Evolutionary conservation across 1,140 invertebrate species (phyloP), one percentile per base, ranked within the genome.

Genomic region (Rhysida immarginata): DNA sequence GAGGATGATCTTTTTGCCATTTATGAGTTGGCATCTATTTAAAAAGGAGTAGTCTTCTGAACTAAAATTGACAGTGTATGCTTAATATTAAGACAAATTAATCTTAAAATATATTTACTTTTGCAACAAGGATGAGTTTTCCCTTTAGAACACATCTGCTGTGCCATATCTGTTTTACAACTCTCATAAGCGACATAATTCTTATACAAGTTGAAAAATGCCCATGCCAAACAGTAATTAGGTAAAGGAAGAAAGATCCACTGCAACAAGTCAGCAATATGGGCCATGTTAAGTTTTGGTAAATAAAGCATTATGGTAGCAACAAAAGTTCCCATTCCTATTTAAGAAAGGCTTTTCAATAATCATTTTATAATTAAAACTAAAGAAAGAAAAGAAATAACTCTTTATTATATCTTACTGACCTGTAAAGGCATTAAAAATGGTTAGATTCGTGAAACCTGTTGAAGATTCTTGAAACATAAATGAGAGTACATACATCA

Each of bases 371-470:
- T n/a, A n/a, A n/a, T n/a, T n/a, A n/a, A n/a, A n/a, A n/a, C n/a
- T n/a, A n/a, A n/a, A n/a, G 35, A 41, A 41, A 41, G 35, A 11
- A 41, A 41, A 41, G 35, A 41, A 41, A 41, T 41, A n/a, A 11
- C n/a, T 11, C 11, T 41, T 41, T 41, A n/a, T 41, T 11, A 41
- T 11, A 41, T n/a, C 11, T 41, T 41, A 41, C 68, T 71, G 64
- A 79, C 80, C 83, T 60, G 72, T 74, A 67, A 81, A 82, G 57
- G 81, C 77, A 68, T 81, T 85, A 62, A 79, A 75, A 60, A 78
- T 78, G 46, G 75, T 79, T 62, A 80, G 74, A 62, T 74, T 75
- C 41, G 80, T 82, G 71, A 79, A 88, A 23, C 85, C 84, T 55
- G 77, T 82, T 56, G 78, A 81, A 54, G 79, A 83, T 27, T 78